These are phyloP conservation scores for Perodicticus potto DNA, from an alignment of 2,797 vertebrate species.

Conservation along the genomic window DNA sequence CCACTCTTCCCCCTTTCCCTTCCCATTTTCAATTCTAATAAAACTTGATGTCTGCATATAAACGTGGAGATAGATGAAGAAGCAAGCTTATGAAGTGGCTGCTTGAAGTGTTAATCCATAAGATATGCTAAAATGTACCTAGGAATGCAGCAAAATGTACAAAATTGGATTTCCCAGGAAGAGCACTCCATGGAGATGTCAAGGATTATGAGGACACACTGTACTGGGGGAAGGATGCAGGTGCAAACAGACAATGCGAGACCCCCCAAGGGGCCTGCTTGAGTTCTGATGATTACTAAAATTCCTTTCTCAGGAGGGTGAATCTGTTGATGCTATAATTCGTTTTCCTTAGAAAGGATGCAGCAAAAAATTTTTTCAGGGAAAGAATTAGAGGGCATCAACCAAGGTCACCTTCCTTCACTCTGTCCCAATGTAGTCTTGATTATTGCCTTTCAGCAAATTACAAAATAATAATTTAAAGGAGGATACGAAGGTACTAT, in stretches of 20 bases:
- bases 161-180: slow-evolving; percentile 15
- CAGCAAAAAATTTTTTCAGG: slow-evolving; percentile 54
- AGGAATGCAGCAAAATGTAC: slow-evolving; percentile 38
- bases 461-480: background rate
- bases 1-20: background rate
- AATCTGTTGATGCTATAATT: slow-evolving; percentile 37
- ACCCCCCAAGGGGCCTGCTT: background rate
- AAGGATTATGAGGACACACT: background rate
- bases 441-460: background rate
- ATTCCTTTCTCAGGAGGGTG: slow-evolving; percentile 26
- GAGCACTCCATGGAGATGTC: background rate
- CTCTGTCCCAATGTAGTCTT: background rate
- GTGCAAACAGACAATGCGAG: slow-evolving; percentile 31
- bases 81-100: background rate
- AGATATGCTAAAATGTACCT: background rate
- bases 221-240: background rate
- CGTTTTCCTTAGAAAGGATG: slow-evolving; percentile 38
- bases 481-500: background rate
- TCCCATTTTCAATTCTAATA: slow-evolving; percentile 58
- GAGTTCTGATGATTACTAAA: slow-evolving; percentile 27
- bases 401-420: background rate
- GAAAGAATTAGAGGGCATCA: background rate
- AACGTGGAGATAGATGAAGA: slow-evolving; percentile 51
- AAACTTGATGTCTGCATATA: slow-evolving; percentile 51
- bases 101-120: slow-evolving; percentile 27